phyloP scores from a whole-genome alignment of 2,888 invertebrate species.

The Elegia similella region DNA sequence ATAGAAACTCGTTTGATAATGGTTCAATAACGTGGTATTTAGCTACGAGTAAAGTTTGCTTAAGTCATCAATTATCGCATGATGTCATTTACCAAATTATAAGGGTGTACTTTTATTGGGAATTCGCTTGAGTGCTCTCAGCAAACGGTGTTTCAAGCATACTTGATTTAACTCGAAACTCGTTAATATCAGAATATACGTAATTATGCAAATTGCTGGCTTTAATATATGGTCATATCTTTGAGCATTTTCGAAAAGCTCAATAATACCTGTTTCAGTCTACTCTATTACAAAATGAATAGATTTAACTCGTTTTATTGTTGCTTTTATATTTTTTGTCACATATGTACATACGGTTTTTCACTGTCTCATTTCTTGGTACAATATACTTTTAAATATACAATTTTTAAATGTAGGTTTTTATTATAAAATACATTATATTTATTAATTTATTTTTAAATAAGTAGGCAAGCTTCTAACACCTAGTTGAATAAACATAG shows the following conservation, averaged over 20 bases:
- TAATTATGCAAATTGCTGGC: not conserved
- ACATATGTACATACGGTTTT: too few species aligned
- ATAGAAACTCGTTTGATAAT: slow-evolving; percentile 9
- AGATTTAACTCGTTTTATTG: not conserved
- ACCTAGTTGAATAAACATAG: too few species aligned
- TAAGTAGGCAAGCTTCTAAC: too few species aligned
- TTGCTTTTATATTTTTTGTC: not conserved
- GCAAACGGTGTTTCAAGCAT: not conserved
- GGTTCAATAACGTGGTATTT: slow-evolving; percentile 13
- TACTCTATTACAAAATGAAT: not conserved
- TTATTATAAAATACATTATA: too few species aligned
- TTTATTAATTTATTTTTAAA: too few species aligned
- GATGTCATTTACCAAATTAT: slow-evolving; percentile 33
- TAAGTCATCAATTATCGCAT: slow-evolving; percentile 33
- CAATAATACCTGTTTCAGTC: not conserved
- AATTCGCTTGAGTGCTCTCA: slow-evolving; percentile 1
- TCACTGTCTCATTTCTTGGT: too few species aligned
- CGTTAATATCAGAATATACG: not conserved
- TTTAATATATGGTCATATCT: not conserved
- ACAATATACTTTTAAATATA: too few species aligned
- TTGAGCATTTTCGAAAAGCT: not conserved
- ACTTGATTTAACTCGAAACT: not conserved
- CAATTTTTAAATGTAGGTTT: too few species aligned
- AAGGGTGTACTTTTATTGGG: slow-evolving; percentile 17
- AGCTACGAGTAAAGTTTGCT: slow-evolving; percentile 17